A percentile compares a stretch with the other conserved stretches of the same genome.
These are phyloP conservation scores for Tichodroma muraria DNA, from an alignment of 2,113 vertebrate genomes.

Conservation along the genomic window DNA sequence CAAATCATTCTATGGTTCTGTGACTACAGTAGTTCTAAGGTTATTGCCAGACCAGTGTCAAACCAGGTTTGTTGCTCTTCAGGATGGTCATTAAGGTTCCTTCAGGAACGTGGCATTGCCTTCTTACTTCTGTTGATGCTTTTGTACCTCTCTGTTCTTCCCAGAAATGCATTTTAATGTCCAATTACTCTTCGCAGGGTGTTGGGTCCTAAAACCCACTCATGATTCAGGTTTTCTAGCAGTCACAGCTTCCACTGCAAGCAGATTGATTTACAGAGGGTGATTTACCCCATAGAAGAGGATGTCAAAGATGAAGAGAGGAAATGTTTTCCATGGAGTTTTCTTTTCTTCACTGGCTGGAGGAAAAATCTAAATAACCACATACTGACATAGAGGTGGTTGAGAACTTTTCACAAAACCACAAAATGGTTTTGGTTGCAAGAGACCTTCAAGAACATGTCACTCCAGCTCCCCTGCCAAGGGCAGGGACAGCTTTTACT, in stretches of 20 bases:
- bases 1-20: neutral
- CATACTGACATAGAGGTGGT: fast-evolving
- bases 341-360: neutral
- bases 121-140: neutral
- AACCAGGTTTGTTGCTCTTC: neutral
- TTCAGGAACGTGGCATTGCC: neutral
- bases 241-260: neutral
- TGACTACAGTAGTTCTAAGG: neutral
- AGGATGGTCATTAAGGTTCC: neutral
- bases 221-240: neutral
- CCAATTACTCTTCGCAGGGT: neutral
- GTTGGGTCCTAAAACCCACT: neutral
- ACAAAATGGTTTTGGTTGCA: neutral
- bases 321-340: neutral
- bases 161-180: neutral
- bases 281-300: neutral
- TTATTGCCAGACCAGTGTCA: neutral
- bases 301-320: neutral
- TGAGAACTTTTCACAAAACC: neutral
- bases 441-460: neutral
- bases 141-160: neutral
- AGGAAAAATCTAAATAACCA: neutral
- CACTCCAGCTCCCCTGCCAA: neutral
- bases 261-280: neutral
- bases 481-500: neutral